Conservation (phyloP, 2,797 vertebrate species). For the Heterohyrax brucei region DNA sequence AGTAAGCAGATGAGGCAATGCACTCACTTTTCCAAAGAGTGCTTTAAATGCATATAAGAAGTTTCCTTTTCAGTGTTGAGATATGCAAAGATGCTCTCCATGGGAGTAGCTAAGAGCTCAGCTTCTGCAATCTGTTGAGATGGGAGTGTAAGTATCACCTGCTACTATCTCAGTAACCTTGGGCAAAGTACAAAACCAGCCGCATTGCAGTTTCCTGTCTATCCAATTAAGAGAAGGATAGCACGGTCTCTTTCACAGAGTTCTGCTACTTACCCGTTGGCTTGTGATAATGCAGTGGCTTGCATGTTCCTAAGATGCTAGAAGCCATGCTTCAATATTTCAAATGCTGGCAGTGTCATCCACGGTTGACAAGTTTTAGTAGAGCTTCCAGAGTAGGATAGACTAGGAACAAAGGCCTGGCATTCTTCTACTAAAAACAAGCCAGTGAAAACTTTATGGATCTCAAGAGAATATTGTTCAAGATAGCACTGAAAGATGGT, state of each 20-base stretch:
- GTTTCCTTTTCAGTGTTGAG: slow-evolving; percentile 28
- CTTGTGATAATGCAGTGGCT: too few species aligned
- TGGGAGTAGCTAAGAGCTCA: neutral
- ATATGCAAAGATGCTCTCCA: neutral
- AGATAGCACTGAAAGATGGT: too few species aligned
- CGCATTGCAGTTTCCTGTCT: neutral
- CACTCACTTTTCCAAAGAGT: slow-evolving; percentile 20
- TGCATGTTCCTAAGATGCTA: too few species aligned
- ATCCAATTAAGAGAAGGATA: neutral
- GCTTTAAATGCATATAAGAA: neutral
- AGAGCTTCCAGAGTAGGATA: too few species aligned
- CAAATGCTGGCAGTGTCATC: too few species aligned
- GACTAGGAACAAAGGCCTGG: too few species aligned
- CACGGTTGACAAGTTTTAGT: too few species aligned
- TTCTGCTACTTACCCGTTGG: too few species aligned
- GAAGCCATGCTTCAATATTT: too few species aligned
- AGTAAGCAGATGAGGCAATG: neutral
- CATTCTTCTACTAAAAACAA: too few species aligned
- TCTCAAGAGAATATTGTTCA: too few species aligned
- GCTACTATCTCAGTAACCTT: neutral
- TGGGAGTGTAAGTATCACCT: neutral
- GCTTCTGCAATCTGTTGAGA: neutral
- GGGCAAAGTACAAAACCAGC: neutral
- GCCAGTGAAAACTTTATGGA: too few species aligned
- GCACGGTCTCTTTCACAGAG: neutral